Evolutionary conservation across 1,140 invertebrate species (phyloP), one percentile per base, ranked within the genome.

Genomic region (Drosophila elegans): DNA sequence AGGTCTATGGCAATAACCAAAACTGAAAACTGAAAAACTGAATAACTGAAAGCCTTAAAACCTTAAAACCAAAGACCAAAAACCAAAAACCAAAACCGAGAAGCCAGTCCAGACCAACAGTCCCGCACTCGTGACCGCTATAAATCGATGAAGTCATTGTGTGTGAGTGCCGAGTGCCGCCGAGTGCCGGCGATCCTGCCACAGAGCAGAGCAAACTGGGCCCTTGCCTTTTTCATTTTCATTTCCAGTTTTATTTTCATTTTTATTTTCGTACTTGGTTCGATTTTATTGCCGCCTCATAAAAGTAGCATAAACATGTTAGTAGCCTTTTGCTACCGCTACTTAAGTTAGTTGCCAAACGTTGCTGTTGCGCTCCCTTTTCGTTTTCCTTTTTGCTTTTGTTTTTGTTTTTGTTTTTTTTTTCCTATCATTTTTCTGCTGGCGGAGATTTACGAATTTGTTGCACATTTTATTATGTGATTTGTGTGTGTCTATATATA

Each of bases 241-340:
- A 32, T 32, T 49, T 51, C 16, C 12, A 34, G 48, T 51, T 51
- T 38, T 59, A 74, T 67, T 80, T 51, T 38, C 55, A 74, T 67
- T 80, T 79, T 78, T 56, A 80, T 84, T 89, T 89, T 88, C 84
- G 69, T 90, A 89, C 73, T 75, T 80, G 69, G 80, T 89, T 89
- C 85, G 85, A 90, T 89, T 89, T 89, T 89, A 89, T 88, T 89
- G 85, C 84, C 84, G 51, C 53, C 84, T 84, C 84, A 89, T 89
- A 89, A 89, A 89, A 89, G 84, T 84, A 89, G 85, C 84, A 84
- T 89, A 89, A 89, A 89, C 84, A 89, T 89, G 84, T 89, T 89
- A 89, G 85, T 89, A 89, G 85, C 85, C 84, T 84, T 82, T 90
- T 89, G 84, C 85, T 89, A 89, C 84, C 77, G 84, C 84, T 84